phyloP scores from a whole-genome alignment of 2,113 vertebrate genomes.

The Cololabis saira region DNA sequence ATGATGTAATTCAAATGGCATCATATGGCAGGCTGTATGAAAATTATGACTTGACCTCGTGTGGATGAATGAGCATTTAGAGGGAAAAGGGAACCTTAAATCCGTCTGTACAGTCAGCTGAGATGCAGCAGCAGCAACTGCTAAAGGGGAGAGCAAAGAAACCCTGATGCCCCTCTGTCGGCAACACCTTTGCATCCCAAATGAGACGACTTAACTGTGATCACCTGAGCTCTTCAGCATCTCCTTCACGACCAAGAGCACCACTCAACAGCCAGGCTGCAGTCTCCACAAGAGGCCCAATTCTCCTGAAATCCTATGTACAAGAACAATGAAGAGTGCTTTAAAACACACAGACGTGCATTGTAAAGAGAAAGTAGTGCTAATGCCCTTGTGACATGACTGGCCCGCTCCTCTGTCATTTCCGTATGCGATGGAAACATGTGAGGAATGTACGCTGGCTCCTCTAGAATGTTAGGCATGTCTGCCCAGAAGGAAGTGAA shows the following conservation, averaged over 20 bases:
- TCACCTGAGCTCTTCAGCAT: conserved; percentile 67
- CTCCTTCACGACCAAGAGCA: conserved; percentile 17
- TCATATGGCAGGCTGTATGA: conserved; percentile 25
- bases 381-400: conserved; percentile 42
- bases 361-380: conserved; percentile 22
- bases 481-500: conserved; percentile 60
- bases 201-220: conserved; percentile 76
- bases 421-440: conserved; percentile 55
- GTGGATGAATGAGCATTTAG: conserved; percentile 38
- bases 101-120: conserved; percentile 42
- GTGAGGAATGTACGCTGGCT: conserved; percentile 77
- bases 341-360: conserved; percentile 3
- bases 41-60: conserved; percentile 4
- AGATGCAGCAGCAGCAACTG: conserved; percentile 28
- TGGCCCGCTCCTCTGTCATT: conserved; percentile 17
- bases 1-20: conserved; percentile 35
- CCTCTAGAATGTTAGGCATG: conserved; percentile 75
- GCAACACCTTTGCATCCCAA: conserved; percentile 58
- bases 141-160: conserved; percentile 14
- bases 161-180: conserved; percentile 22
- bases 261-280: conserved; percentile 34
- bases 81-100: background rate
- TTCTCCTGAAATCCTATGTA: conserved; percentile 35
- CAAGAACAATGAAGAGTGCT: conserved; percentile 37
- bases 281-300: conserved; percentile 31